Base-by-base conservation (phyloP, 2,888 invertebrate genomes). In the Nomada fucata region DNA sequence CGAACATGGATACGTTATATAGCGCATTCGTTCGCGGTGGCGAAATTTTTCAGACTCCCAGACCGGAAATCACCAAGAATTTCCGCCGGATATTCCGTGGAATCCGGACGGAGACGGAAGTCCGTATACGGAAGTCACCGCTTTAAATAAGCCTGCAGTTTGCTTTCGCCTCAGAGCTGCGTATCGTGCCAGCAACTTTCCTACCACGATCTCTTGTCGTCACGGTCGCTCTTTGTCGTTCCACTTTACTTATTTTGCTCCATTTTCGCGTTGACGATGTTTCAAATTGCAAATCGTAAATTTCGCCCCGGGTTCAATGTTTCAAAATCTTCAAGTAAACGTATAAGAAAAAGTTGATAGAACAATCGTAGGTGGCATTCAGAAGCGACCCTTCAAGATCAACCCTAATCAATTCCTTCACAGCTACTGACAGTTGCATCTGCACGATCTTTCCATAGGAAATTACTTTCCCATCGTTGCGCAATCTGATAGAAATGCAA, bases 121-220 rank as follows among this genome's bases (percentile, higher is more conserved):
- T 64, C 53, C 36, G 68, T 57, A 67, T 70, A 59, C 78, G 76
- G 78, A 83, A 82, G 75, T 67, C 63, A 55, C 75, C 79, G 76
- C 71, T 85, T 85, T 83, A 80, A 85, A 80, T 79, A 80, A 82
- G 83, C 74, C 76, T 71, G 68, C 67, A 80, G 70, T 76, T 75
- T 68, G 71, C 85, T 76, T 74, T 79, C 68, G 59, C 60, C 55
- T 68, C 18, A 71, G 70, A 76, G 55, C 36, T 47, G 42, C 13
- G 68, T 36, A 52, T 29, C 73, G 75, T 82, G 68, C 82, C 77
- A 80, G 70, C 52, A 47, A 44, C 59, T 47, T 20, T 50, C 29
- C 15, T 57, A 65, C 23, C 64, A 26, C 36, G 10, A 42, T 36
- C 20, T n/a, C 52, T 13, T 18, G 29, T 50, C 15, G n/a, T 15